These are phyloP conservation scores for Valencia hispanica DNA, from an alignment of 2,797 vertebrate species.

Conservation along the genomic window DNA sequence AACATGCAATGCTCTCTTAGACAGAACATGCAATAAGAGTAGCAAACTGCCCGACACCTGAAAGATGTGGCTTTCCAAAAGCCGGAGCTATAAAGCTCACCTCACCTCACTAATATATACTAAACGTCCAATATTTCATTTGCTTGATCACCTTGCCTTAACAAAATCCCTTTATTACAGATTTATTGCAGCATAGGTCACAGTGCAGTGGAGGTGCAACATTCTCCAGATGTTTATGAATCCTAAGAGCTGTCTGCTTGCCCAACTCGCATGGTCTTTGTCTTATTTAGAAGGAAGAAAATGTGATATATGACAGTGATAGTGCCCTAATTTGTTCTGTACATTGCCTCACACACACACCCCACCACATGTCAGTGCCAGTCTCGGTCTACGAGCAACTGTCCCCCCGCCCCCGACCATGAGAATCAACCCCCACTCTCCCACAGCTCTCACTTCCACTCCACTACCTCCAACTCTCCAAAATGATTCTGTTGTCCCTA, in stretches of 20 bases:
- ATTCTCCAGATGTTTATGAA: constrained; percentile 80
- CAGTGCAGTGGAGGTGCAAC: constrained; percentile 73
- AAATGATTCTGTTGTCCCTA: constrained; percentile 52
- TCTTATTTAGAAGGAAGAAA: constrained; percentile 79
- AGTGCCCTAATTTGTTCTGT: constrained; percentile 79
- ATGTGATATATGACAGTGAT: constrained; percentile 78
- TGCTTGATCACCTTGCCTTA: constrained; percentile 84
- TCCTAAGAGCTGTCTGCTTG: constrained; percentile 75
- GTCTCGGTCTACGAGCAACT: constrained; percentile 73
- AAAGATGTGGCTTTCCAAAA: constrained; percentile 65
- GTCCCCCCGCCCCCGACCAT: constrained; percentile 40
- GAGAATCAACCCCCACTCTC: constrained; percentile 19
- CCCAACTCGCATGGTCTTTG: constrained; percentile 70
- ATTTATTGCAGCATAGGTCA: constrained; percentile 77
- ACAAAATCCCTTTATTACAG: constrained; percentile 76
- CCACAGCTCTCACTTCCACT: constrained; percentile 25
- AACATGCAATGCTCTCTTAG: constrained; percentile 42
- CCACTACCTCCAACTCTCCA: constrained; percentile 47
- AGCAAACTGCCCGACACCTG: constrained; percentile 76
- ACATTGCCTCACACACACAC: constrained; percentile 76
- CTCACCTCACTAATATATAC: constrained; percentile 74
- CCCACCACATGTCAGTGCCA: constrained; percentile 78
- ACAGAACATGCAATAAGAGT: constrained; percentile 68
- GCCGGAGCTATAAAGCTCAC: constrained; percentile 77
- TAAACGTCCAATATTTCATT: constrained; percentile 80